Conservation (phyloP, 2,888 invertebrate species). For the Gastrophysa polygoni region DNA sequence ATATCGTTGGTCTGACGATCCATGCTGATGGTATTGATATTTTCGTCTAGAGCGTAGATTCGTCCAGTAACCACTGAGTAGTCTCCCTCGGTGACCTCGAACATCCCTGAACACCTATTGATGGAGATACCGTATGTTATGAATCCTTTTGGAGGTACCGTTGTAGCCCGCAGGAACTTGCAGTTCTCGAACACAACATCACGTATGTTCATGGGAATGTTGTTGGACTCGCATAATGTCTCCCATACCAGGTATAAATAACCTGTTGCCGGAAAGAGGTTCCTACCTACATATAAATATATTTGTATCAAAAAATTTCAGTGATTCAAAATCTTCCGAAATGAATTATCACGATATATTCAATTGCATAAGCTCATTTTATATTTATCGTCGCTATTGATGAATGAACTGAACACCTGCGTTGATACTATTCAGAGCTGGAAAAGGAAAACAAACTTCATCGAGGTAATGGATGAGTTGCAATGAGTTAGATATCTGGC, state of each 20-base stretch:
- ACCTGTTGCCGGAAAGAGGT: constrained; percentile 67
- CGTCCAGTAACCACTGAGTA: constrained; percentile 37
- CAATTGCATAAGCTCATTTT: too few species aligned
- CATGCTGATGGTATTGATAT: neutral
- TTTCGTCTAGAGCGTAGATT: constrained; percentile 52
- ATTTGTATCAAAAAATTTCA: too few species aligned
- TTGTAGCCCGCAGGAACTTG: constrained; percentile 62
- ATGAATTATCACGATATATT: too few species aligned
- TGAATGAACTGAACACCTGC: too few species aligned
- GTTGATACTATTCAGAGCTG: too few species aligned
- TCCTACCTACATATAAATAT: constrained; percentile 36
- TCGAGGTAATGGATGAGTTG: too few species aligned
- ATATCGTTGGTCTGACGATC: neutral
- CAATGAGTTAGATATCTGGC: too few species aligned
- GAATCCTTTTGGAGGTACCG: constrained; percentile 58
- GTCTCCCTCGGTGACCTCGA: constrained; percentile 46
- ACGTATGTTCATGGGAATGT: constrained; percentile 55
- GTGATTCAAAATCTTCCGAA: too few species aligned
- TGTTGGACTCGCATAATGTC: constrained; percentile 58
- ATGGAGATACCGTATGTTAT: constrained; percentile 42
- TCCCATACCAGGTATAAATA: constrained; percentile 57
- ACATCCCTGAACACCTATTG: constrained; percentile 39
- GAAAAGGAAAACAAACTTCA: too few species aligned
- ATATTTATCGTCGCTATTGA: too few species aligned
- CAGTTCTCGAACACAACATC: constrained; percentile 65